Evolutionary conservation across 92 coral and sea anemone genomes (phyloP).

Genomic region (Siderastrea radians): DNA sequence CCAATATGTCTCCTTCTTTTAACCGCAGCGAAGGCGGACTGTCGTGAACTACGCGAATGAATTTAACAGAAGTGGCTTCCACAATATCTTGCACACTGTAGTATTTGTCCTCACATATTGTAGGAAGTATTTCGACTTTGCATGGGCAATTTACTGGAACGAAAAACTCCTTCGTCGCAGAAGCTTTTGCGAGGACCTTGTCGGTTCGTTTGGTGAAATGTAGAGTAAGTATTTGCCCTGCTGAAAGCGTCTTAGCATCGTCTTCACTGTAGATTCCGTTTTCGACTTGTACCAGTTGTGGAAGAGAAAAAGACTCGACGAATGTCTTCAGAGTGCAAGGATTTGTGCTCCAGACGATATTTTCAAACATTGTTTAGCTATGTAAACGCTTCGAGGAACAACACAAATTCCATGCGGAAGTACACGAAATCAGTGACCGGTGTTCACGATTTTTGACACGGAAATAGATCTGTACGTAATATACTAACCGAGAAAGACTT

Average conservation of each 20-base stretch:
- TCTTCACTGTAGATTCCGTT: slow-evolving; percentile 58
- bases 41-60: slow-evolving; percentile 46
- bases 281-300: slow-evolving; percentile 69
- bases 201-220: slow-evolving; percentile 63
- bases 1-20: slow-evolving; percentile 58
- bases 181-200: slow-evolving; percentile 28
- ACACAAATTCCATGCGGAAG: no score
- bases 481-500: no score
- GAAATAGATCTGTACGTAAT: no score
- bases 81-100: slow-evolving; percentile 59
- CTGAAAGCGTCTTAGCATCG: slow-evolving; percentile 69
- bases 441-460: no score
- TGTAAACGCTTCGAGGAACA: no score
- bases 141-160: slow-evolving; percentile 51
- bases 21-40: slow-evolving; percentile 57
- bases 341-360: slow-evolving; percentile 50
- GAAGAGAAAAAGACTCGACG: slow-evolving; percentile 35
- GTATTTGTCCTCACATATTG: slow-evolving; percentile 8
- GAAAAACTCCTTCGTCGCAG: slow-evolving; percentile 13
- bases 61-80: slow-evolving; percentile 17
- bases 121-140: slow-evolving; percentile 47
- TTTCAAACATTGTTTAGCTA: neutral
- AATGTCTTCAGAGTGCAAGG: slow-evolving; percentile 23
- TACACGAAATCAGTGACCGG: no score
- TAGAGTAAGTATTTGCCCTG: slow-evolving; percentile 70